Evolutionary conservation across 2,888 invertebrate genomes (phyloP), one percentile per base, ranked within the genome.

Genomic region (Nesidiocoris tenuis): DNA sequence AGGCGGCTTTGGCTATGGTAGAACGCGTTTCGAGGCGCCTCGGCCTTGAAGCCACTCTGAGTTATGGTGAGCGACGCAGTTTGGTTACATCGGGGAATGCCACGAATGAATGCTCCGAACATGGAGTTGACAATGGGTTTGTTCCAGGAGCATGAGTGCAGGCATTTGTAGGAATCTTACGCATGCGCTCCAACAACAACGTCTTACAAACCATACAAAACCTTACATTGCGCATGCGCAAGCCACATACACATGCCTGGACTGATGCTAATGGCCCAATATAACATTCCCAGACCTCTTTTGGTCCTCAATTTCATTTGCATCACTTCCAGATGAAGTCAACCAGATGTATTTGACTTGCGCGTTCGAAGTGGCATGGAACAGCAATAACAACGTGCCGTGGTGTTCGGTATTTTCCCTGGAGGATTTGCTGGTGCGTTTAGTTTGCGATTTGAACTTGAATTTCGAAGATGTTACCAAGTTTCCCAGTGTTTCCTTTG

Each of bases 361-460:
- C 84, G 90, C 89, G 0, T 94, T 90, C 83, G 94, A 94, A 85
- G 92, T 91, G 2, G 90, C 94, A n/a, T 92, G 92, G 92, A 86
- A 88, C 54, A 81, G 80, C 77, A 87, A 87, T 79, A 83, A 85
- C 82, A 25, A 82, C 56, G 93, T 94, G 3, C 91, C 93, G 0
- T 95, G 95, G 95, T 95, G 95, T 84, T 86, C 87, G 79, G 85
- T 89, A 39, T 91, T 95, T 82, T 87, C 89, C 79, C 81, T 85
- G 76, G 83, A 88, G 2, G 87, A 89, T 79, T 85, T 91, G 1
- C 84, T 86, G 83, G 87, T 87, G 3, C 9, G 61, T 59, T 7
- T 17, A 3, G 3, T 19, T 17, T 2, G 18, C 61, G 21, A 5
- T 59, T 16, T 18, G 61, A 7, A 59, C 3, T 16, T 59, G 5